Base-by-base conservation (phyloP, 2,113 vertebrate species). In the Rousettus leschenaultii region DNA sequence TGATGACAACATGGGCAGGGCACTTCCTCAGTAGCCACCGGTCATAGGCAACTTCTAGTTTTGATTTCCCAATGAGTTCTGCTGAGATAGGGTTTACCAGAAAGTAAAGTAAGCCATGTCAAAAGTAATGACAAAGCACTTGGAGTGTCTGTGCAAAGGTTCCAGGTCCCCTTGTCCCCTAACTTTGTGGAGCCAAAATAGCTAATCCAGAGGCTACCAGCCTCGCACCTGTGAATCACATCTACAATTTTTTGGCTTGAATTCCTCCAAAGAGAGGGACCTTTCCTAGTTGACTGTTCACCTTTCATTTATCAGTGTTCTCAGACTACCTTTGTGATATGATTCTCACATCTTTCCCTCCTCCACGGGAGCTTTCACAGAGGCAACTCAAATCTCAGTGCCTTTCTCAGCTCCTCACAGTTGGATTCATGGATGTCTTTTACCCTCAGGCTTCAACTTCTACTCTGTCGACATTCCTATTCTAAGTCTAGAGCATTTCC, bases 41-140 rank as follows among this genome's bases (percentile, higher is more conserved):
- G 87, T 82, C 87, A 77, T 21, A 43, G 88, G 88, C 40, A 77
- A 1, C 51, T 95, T 97, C 78, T 74, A 66, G 82, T 97, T 45
- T 89, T 22, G 63, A 86, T 97, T 97, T 97, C 95, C 73, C 91
- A 91, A 79, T 94, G 63, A 96, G 43, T 86, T 91, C 9, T 93
- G 86, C 84, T 71, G 55, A 91, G 83, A 80, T 79, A 45, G 35
- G 71, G 38, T 97, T 95, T 83, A 91, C 92, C 35, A 19, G 94
- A 82, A 95, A 80, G 57, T 40, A 84, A 61, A 90, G 85, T 48
- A 79, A 68, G 14, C 66, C 75, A 30, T 30, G 71, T 85, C 53
- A 90, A 92, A 89, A 95, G 43, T 71, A 95, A 4, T 90, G 61
- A 97, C 85, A 92, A 73, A 89, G 80, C 73, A 75, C 33, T 93